Conservation (phyloP, 1,140 invertebrate species). For the Neomicropteryx cornuta region DNA sequence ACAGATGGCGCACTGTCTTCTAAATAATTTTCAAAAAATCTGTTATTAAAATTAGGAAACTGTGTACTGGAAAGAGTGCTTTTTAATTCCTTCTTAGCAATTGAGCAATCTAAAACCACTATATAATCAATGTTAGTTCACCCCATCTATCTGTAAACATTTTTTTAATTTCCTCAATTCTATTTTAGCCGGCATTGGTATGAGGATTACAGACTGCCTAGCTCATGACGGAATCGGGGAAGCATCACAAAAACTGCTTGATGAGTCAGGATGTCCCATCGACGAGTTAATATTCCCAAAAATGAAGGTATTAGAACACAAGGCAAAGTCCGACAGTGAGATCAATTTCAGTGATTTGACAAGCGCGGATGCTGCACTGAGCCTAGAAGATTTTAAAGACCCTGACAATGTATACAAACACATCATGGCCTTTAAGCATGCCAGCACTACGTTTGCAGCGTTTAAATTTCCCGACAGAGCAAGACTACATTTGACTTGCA, state of each 20-base stretch:
- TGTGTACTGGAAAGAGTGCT: no score
- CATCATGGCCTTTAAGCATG: conserved; percentile 46
- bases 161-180: conserved; percentile 4
- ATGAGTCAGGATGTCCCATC: conserved; percentile 58
- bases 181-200: conserved; percentile 51
- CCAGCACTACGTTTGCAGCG: conserved; percentile 55
- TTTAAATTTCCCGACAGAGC: conserved; percentile 72
- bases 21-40: no score
- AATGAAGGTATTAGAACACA: conserved; percentile 31
- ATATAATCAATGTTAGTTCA: no score
- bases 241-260: conserved; percentile 54
- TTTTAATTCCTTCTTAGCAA: no score
- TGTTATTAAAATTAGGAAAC: no score
- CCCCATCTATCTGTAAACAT: no score
- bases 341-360: conserved; percentile 26
- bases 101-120: no score
- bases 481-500: conserved; percentile 56
- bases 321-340: conserved; percentile 21
- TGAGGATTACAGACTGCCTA: conserved; percentile 57
- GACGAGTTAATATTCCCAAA: conserved; percentile 52
- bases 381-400: conserved; percentile 22
- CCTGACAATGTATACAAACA: conserved; percentile 29
- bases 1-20: no score
- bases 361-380: conserved; percentile 19
- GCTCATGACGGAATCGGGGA: conserved; percentile 63